Evolutionary conservation across 1,140 invertebrate genomes (phyloP), one percentile per base, ranked within the genome.

Genomic region (Frieseomelitta varia): DNA sequence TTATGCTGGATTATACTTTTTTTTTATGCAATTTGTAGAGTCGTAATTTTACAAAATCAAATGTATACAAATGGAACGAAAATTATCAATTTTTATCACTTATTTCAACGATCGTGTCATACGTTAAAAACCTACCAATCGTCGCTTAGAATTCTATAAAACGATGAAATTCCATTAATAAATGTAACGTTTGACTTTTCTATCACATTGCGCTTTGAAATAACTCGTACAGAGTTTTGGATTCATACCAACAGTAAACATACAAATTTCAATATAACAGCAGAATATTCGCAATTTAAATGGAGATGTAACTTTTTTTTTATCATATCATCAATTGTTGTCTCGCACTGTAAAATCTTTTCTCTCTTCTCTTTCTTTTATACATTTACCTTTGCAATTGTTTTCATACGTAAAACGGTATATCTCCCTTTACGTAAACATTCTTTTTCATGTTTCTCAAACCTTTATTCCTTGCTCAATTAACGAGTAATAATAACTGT

Each of bases 401-500:
- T 58, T 63, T 53, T 68, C 39, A 56, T n/a, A 61, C 27, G 17
- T 6, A 34, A 69, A 56, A 21, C 78, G 65, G 47, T 56, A 34
- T 11, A 55, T 30, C 3, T 58, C 15, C 55, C 27, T 47, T 39
- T 34, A 58, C 34, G 34, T 24, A 82, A 81, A 78, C 71, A 74
- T 53, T 85, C 79, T 65, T 24, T 72, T 51, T 11, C 30, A 11
- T 11, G 1, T 27, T 47, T 69, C 30, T 30, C 69, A 79, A 58
- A 63, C 24, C 61, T 71, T 65, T 39, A 74, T 67, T 51, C 82
- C 30, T 69, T 82, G 12, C 75, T 53, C 30, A 53, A 51, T 79
- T 89, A 89, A 89, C 74, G 81, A 86, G 30, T 79, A 81, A 90
- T 79, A 81, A 90, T 89, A 80, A 91, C 90, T 90, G 63, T 91